These are phyloP conservation scores for Mirounga angustirostris DNA, from an alignment of 2,113 vertebrate genomes.

Conservation along the genomic window DNA sequence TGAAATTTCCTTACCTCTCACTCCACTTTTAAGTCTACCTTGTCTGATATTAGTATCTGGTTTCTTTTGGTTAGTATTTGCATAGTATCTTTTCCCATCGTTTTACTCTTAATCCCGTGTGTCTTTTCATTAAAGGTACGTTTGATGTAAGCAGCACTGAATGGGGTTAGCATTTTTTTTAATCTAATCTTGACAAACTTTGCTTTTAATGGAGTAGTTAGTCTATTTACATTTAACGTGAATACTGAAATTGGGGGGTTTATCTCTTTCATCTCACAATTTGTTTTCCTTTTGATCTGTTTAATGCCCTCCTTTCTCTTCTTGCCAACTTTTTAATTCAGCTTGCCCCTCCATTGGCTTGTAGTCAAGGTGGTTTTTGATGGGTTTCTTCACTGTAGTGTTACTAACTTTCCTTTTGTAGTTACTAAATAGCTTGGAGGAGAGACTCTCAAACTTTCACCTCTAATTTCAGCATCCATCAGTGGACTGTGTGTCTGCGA, in stretches of 20 bases:
- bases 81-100: not conserved
- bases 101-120: not conserved
- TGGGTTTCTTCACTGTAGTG: not conserved
- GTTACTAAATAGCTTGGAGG: not conserved
- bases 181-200: not conserved
- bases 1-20: not conserved
- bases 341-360: not conserved
- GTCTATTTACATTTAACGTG: conserved; percentile 35
- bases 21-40: not conserved
- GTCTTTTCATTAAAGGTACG: not conserved
- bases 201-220: conserved; percentile 10
- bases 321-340: not conserved
- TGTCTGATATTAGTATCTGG: not conserved
- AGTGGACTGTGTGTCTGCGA: not conserved
- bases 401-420: not conserved
- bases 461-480: not conserved
- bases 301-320: not conserved
- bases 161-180: not conserved
- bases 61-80: not conserved
- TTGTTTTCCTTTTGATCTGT: conserved; percentile 24
- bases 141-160: not conserved
- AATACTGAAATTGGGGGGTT: not conserved
- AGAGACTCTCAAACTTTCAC: not conserved
- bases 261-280: not conserved
- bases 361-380: not conserved